Percentiles rank a stretch among this genome's conserved stretches.
Evolutionary conservation across 1,140 invertebrate genomes (phyloP).

Genomic region (Micrasema longulum): DNA sequence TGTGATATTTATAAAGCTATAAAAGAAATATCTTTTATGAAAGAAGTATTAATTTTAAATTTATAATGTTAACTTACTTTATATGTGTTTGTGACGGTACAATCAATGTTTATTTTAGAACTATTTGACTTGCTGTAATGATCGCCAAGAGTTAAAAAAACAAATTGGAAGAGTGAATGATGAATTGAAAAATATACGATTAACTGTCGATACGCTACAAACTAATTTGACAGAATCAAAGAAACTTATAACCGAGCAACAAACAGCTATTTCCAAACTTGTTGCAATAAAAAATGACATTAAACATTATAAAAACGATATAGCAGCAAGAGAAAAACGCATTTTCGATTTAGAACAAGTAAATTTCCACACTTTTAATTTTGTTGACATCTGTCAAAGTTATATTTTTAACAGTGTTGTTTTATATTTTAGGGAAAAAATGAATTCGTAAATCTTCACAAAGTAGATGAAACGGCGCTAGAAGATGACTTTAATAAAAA

Average conservation of each 20-base stretch:
- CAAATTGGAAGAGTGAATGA: constrained; percentile 29
- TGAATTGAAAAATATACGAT: constrained; percentile 54
- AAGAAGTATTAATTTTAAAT: constrained; percentile 13
- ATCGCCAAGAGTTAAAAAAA: constrained; percentile 27
- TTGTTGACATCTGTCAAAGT: too few relatives aligned
- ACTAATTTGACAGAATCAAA: constrained; percentile 60
- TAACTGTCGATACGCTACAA: constrained; percentile 62
- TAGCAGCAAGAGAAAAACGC: constrained; percentile 57
- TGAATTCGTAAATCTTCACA: not conserved
- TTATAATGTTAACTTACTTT: too few relatives aligned
- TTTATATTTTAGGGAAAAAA: constrained; percentile 41
- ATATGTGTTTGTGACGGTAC: not conserved
- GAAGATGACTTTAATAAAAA: constrained; percentile 24
- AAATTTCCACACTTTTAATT: constrained; percentile 4
- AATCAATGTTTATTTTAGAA: constrained; percentile 22
- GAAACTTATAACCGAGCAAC: constrained; percentile 64
- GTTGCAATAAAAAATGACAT: constrained; percentile 63
- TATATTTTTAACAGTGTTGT: not conserved
- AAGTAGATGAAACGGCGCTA: constrained; percentile 18
- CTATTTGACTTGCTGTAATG: constrained; percentile 19
- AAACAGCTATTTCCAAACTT: constrained; percentile 63
- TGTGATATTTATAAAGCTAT: constrained; percentile 42
- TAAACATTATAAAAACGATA: constrained; percentile 62
- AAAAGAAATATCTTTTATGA: constrained; percentile 30
- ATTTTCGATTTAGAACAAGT: constrained; percentile 60